Evolutionary conservation across 2,797 vertebrate species (phyloP), one percentile per base, ranked within the genome.

Genomic region (Macropodus opercularis): DNA sequence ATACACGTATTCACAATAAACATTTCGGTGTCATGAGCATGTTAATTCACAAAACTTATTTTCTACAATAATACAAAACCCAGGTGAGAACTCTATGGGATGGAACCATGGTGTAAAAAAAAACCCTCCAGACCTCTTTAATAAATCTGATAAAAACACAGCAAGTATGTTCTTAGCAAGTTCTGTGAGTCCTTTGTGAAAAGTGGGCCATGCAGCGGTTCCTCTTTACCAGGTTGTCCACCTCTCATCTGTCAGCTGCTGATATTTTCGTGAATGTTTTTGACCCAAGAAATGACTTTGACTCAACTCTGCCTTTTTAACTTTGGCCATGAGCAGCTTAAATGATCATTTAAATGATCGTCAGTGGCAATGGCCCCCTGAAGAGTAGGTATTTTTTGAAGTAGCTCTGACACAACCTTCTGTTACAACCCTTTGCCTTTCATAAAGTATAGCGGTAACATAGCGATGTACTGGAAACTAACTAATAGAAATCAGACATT

Each of bases 261-360:
- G 74, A 52, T 69, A 61, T 63, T 58, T 78, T 69, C 63, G 39
- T 65, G 22, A 55, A 56, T 52, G 67, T 64, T 66, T 80, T 81
- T 83, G 64, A 79, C 74, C 73, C 14, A 57, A 49, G 36, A 68
- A 66, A 60, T 69, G 63, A 84, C 78, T 81, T 79, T 78, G 52
- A 77, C 41, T 54, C 21, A 26, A 39, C 19, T 19, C 22, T 2
- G 12, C 22, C 17, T 67, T 70, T 63, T 62, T 46, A 47, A 60
- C 27, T 18, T 4, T 32, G 61, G 66, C 52, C 52, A 57, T 38
- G 54, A 66, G 63, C n/a, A 18, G 3, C 35, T 52, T 43, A 60
- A 32, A 34, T 7, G 51, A 29, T 29, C 1, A 29, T 13, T 17
- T 17, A 13, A 48, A 32, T 1, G 32, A 8, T 18, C 4, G 19